Evolutionary conservation across 2,888 invertebrate genomes (phyloP).

Genomic region (Tipula unca): DNA sequence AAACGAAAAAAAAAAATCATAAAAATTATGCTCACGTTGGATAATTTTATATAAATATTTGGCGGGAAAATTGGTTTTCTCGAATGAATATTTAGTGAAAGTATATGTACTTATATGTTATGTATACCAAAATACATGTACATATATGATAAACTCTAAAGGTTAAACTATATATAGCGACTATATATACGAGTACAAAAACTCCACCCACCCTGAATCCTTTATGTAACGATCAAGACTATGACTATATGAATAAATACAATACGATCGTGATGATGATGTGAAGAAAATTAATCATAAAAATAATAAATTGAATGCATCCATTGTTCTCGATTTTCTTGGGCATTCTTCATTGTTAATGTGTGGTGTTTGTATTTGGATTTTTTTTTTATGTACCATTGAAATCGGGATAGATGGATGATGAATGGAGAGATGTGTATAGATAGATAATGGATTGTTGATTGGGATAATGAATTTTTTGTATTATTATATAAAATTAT

Average conservation of each 20-base stretch:
- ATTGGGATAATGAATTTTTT: slow-evolving; percentile 14
- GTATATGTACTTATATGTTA: background rate
- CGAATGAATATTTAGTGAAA: background rate
- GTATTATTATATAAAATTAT: background rate
- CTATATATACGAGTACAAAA: background rate
- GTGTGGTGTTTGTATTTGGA: background rate
- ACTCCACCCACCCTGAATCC: background rate
- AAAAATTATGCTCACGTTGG: background rate
- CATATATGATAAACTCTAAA: no score
- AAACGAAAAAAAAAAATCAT: background rate
- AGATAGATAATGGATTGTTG: slow-evolving; percentile 2
- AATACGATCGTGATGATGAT: slow-evolving; percentile 8
- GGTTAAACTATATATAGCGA: background rate
- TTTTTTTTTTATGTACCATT: background rate
- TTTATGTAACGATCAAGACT: background rate
- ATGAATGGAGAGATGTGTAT: background rate
- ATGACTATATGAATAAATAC: slow-evolving; percentile 3
- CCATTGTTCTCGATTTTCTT: background rate
- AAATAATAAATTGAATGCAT: background rate
- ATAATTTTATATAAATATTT: background rate
- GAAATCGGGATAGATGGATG: background rate
- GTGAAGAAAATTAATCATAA: slow-evolving; percentile 8
- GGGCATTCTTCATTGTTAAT: slow-evolving; percentile 8
- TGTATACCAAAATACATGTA: no score
- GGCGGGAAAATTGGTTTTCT: background rate